Base-by-base conservation (phyloP, 2,113 vertebrate species). In the Turdus rufiventris region DNA sequence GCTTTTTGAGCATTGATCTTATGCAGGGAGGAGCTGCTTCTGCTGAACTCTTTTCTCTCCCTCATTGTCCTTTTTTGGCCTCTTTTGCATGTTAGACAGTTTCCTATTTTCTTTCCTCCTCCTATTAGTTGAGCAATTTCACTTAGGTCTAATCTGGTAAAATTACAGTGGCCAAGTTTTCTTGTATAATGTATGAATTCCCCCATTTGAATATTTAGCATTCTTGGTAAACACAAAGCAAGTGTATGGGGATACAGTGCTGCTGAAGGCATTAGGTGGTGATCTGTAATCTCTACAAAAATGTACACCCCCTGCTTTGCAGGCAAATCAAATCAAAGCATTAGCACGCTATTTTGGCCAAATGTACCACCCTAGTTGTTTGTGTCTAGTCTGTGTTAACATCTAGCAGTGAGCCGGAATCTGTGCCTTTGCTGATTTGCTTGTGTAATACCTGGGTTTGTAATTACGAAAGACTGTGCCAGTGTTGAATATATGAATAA, bases 371-470 rank as follows among this genome's bases (percentile, higher is more conserved):
- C 85, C 88, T 34, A 5, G 38, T 51, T 76, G 78, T 60, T 87
- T 89, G 74, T 66, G 85, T 90, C 91, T 88, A 18, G 79, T 36
- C 85, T 77, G 47, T 36, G 78, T 79, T 80, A 71, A 31, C 87
- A 45, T 85, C 48, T 26, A 83, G 88, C 91, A 70, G 18, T 43
- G 62, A 86, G 38, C 67, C 8, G 26, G 47, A 88, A 72, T 43
- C 91, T 80, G 50, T 51, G 72, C 75, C 0, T 40, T 86, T 54
- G 56, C 85, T 95, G 88, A 93, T 96, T 94, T 96, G 91, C 83
- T 92, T 96, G 88, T 91, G 79, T 94, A 95, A 95, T 94, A 93
- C 79, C 92, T 91, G 88, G 72, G 25, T 90, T 92, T 58, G 90
- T 63, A 88, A 92, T 94, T 36, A 43, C 1, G 4, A 77, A 91